phyloP scores from a whole-genome alignment of 2,113 vertebrate genomes.

The human region GRCh38 chr4:113640501-113641000 shows the following conservation, averaged over 20 bases:
- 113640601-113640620: not conserved
- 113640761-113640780: not conserved
- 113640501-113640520: too few relatives aligned
- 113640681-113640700: accelerated
- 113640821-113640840: not conserved
- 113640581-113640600: not conserved
- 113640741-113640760: not conserved
- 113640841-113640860: not conserved
- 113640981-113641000: not conserved
- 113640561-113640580: too few relatives aligned
- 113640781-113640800: not conserved
- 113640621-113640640: not conserved
- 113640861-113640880: not conserved
- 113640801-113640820: not conserved
- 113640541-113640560: too few relatives aligned
- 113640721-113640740: not conserved
- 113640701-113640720: not conserved
- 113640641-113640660: not conserved
- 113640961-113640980: not conserved
- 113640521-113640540: too few relatives aligned
- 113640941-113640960: not conserved
- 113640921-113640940: not conserved
- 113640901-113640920: not conserved
- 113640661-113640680: not conserved
- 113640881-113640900: not conserved